Conservation (phyloP, 2,888 invertebrate species). For the Diachrysia chrysitis region DNA sequence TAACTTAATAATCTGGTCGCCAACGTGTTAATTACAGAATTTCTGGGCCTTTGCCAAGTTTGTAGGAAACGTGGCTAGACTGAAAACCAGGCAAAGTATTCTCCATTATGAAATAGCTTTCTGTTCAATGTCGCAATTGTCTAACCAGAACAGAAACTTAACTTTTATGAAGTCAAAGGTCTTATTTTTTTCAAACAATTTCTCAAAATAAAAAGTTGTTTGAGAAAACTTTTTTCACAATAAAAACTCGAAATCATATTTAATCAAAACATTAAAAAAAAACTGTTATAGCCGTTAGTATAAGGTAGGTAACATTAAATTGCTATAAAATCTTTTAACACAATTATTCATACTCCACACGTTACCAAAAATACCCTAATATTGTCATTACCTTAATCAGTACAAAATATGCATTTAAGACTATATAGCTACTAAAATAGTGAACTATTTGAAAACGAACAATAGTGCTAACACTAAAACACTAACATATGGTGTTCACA, state of each 20-base stretch:
- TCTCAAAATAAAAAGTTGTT: no score
- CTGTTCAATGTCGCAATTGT: neutral
- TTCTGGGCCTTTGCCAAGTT: neutral
- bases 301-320: no score
- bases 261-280: no score
- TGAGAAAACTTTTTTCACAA: no score
- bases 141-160: neutral
- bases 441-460: neutral
- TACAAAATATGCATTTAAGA: no score
- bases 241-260: no score
- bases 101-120: conserved; percentile 1
- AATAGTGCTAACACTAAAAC: conserved; percentile 45
- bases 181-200: no score
- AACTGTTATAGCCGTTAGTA: no score
- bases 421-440: neutral
- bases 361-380: no score
- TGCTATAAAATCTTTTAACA: no score
- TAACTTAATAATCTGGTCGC: neutral
- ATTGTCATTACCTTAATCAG: no score
- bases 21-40: neutral
- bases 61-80: conserved; percentile 1
- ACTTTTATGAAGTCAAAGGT: neutral
- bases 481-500: conserved; percentile 62
- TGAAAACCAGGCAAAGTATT: conserved; percentile 4
- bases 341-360: no score